Base-by-base conservation (phyloP, 2,888 invertebrate species). In the Seira ritae region DNA sequence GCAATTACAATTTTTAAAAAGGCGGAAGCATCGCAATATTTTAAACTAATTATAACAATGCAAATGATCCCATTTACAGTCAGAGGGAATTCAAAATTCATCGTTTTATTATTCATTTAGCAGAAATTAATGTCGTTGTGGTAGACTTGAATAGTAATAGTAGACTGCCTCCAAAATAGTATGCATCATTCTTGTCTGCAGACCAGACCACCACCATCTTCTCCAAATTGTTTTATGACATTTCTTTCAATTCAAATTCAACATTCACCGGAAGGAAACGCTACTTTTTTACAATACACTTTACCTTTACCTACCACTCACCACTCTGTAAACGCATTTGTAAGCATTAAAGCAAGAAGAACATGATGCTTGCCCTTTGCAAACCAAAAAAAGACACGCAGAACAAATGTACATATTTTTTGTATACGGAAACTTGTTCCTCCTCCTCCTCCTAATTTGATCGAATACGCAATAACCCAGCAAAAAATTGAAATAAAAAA, bases 371-470 rank as follows among this genome's bases (percentile, higher is more conserved):
- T 76, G 76, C 55, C 72, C 76, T 81, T 76, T 81, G 42, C 42
- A 60, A 62, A 37, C 69, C 46, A 73, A 73, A 17, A 10, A n/a
- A 65, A 42, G 42, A 12, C 42, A 42, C n/a, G n/a, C n/a, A 42
- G 42, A 42, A 42, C 12, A 8, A 8, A 8, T 42, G 12, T 42
- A 42, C 42, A 42, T 42, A 8, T 42, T 42, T 42, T 42, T 12
- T 68, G 55, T n/a, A 10, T 68, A 42, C 15, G 76, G 71, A 82
- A 82, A 82, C 76, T 82, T 60, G 82, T 82, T 82, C 82, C 69
- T n/a, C n/a, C n/a, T n/a, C n/a, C n/a, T n/a, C n/a, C n/a, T n/a
- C n/a, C n/a, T n/a, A n/a, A n/a, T n/a, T n/a, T 72, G 76, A 76
- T 60, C 60, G 42, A 60, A n/a, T 75, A 71, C 75, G 70, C 74